These are phyloP conservation scores for Lasioglossum calceatum DNA, from an alignment of 2,888 invertebrate species.

Conservation along the genomic window DNA sequence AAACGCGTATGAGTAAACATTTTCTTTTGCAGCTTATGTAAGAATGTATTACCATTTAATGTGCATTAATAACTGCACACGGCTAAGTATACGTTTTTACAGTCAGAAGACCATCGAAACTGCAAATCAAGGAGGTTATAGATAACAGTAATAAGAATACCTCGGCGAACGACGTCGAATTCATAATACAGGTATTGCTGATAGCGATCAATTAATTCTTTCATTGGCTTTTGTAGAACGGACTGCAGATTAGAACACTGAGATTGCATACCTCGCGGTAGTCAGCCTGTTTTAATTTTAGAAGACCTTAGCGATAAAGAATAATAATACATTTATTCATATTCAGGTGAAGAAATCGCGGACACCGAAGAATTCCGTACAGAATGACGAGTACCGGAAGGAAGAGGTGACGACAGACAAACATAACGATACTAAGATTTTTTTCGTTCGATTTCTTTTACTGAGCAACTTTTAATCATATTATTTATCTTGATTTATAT, in stretches of 20 bases:
- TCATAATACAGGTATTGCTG: conserved; percentile 81
- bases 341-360: conserved; percentile 74
- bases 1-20: not conserved
- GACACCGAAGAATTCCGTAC: conserved; percentile 61
- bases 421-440: conserved; percentile 71
- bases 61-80: not conserved
- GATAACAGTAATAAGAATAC: conserved; percentile 77
- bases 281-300: not conserved
- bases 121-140: conserved; percentile 82
- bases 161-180: conserved; percentile 80
- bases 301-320: conserved; percentile 1
- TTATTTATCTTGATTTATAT: not conserved
- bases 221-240: not conserved
- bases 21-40: not conserved
- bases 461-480: not conserved
- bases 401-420: conserved; percentile 78
- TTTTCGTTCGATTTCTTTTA: not conserved
- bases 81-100: not conserved
- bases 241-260: not conserved
- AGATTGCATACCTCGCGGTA: not conserved
- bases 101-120: conserved; percentile 72
- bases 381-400: conserved; percentile 71
- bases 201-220: not conserved
- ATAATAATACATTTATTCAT: not conserved
- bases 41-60: not conserved